These are phyloP conservation scores for Passerina amoena DNA, from an alignment of 2,113 vertebrate genomes.

Conservation along the genomic window DNA sequence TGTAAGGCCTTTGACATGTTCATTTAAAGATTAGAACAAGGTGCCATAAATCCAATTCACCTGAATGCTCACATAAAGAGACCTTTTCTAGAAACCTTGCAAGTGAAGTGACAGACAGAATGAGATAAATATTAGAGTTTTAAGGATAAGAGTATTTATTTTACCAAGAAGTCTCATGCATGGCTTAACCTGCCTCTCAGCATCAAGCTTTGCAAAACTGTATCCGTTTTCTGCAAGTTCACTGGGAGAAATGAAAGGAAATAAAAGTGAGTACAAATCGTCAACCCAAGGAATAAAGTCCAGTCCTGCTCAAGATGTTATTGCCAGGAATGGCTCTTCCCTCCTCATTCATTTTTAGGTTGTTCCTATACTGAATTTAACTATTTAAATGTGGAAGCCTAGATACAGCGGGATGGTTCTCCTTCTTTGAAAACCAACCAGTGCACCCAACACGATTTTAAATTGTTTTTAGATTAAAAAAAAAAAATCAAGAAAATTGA, in stretches of 20 bases:
- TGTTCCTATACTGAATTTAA: neutral
- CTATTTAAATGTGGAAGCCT: neutral
- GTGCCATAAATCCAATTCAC: conserved; percentile 69
- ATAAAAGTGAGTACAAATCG: conserved; percentile 12
- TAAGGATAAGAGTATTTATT: conserved; percentile 60
- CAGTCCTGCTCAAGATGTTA: neutral
- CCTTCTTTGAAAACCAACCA: neutral
- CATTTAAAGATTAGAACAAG: conserved; percentile 63
- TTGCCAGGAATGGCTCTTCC: conserved; percentile 9
- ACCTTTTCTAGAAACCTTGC: conserved; percentile 48
- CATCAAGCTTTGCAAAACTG: conserved; percentile 43
- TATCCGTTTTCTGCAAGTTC: conserved; percentile 30
- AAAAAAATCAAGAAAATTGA: neutral
- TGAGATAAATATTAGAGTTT: conserved; percentile 71
- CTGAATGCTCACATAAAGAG: conserved; percentile 54
- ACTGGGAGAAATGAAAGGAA: conserved; percentile 41
- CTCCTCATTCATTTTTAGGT: neutral
- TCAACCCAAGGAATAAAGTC: conserved; percentile 38
- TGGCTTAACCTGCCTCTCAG: conserved; percentile 68
- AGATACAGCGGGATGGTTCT: neutral
- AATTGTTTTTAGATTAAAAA: neutral
- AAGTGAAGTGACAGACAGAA: conserved; percentile 57
- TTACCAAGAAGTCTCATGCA: conserved; percentile 56
- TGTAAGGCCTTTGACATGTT: conserved; percentile 65
- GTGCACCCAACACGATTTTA: rapidly evolving